phyloP scores from a whole-genome alignment of 2,888 invertebrate genomes.

The Autographa pulchrina region DNA sequence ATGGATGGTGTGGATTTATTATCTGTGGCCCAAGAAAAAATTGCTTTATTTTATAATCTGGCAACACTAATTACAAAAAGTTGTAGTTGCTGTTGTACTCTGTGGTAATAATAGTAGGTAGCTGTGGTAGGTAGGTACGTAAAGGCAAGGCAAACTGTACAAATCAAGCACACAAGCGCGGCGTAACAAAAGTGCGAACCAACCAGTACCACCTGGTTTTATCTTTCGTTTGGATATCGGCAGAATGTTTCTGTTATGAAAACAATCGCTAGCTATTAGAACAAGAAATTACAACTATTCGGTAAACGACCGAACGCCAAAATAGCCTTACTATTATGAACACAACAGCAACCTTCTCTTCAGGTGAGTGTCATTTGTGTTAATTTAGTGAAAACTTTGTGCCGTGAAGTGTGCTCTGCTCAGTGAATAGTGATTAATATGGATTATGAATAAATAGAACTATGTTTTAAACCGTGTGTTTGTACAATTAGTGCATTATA shows the following conservation, averaged over 20 bases:
- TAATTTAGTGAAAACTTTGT: slow-evolving; percentile 25
- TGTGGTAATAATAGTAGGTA: slow-evolving; percentile 18
- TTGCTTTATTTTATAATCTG: background rate
- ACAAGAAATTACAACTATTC: slow-evolving; percentile 27
- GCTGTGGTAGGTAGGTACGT: slow-evolving; percentile 4
- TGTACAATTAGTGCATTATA: background rate
- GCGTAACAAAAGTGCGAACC: slow-evolving; percentile 24
- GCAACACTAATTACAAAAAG: slow-evolving; percentile 19
- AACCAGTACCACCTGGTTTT: slow-evolving; percentile 20
- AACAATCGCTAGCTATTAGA: slow-evolving; percentile 24
- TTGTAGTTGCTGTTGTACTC: background rate
- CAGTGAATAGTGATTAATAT: slow-evolving; percentile 21
- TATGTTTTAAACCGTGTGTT: background rate
- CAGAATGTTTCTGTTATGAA: slow-evolving; percentile 39
- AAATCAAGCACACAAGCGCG: slow-evolving; percentile 16
- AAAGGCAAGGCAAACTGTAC: background rate
- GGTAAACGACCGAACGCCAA: slow-evolving; percentile 31
- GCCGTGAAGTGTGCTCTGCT: slow-evolving; percentile 18
- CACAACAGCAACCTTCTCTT: slow-evolving; percentile 63
- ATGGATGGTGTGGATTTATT: background rate
- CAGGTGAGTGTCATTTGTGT: slow-evolving; percentile 53
- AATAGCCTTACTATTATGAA: slow-evolving; percentile 61
- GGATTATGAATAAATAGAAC: slow-evolving; percentile 7
- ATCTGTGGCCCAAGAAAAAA: background rate
- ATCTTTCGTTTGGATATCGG: slow-evolving; percentile 29